phyloP scores from a whole-genome alignment of 1,140 invertebrate genomes.

The Ips nitidus region DNA sequence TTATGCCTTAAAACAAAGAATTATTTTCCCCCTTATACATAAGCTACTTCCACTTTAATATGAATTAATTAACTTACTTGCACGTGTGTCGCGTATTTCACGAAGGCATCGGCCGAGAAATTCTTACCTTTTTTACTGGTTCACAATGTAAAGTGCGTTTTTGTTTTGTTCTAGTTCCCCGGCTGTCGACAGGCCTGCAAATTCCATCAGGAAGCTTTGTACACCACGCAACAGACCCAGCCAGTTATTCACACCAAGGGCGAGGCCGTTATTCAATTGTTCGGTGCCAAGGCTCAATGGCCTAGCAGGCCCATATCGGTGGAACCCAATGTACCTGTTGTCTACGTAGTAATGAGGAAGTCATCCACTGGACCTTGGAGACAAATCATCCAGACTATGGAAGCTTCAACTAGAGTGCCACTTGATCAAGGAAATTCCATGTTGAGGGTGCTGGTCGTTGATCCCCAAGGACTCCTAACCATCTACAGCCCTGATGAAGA shows the following conservation, averaged over 20 bases:
- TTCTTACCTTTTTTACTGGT: not conserved
- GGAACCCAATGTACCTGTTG: constrained; percentile 54
- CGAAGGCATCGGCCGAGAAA: constrained; percentile 21
- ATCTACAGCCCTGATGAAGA: constrained; percentile 66
- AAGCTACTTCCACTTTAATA: not conserved
- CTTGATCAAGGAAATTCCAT: constrained; percentile 58
- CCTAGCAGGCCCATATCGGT: constrained; percentile 60
- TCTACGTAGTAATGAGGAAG: constrained; percentile 69
- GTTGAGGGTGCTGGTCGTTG: constrained; percentile 66
- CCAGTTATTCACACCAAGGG: constrained; percentile 68
- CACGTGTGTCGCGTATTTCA: constrained; percentile 26
- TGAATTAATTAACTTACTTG: constrained; percentile 31
- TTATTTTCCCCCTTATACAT: constrained; percentile 16
- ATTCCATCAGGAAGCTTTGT: constrained; percentile 63
- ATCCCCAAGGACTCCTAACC: constrained; percentile 64
- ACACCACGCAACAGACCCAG: constrained; percentile 59
- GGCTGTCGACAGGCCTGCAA: constrained; percentile 69
- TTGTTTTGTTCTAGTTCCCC: constrained; percentile 61
- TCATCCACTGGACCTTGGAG: constrained; percentile 63
- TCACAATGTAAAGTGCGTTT: not conserved
- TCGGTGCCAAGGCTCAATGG: constrained; percentile 61
- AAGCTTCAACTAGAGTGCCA: constrained; percentile 61
- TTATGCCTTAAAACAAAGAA: constrained; percentile 32
- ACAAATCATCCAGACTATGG: constrained; percentile 66
- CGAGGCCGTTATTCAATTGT: constrained; percentile 62